Percentiles rank a stretch among this genome's conserved stretches.
Evolutionary conservation across 2,113 vertebrate genomes (phyloP).

Genomic region (Pholis gunnellus): DNA sequence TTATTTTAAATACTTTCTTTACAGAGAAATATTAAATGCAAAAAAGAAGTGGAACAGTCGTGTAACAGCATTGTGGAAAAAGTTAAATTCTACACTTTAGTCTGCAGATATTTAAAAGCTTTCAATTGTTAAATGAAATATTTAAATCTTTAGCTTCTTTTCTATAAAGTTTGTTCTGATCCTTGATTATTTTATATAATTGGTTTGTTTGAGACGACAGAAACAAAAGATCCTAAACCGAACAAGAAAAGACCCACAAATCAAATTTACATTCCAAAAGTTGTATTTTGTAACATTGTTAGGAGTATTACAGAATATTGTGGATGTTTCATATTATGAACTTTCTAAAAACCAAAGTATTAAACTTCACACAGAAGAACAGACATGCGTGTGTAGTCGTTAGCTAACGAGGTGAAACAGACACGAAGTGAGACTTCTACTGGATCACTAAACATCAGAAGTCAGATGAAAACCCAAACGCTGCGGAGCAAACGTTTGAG

Average conservation of each 20-base stretch:
- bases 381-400: background rate
- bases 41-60: no score
- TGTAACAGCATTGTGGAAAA: no score
- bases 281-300: constrained; percentile 13
- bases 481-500: background rate
- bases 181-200: background rate
- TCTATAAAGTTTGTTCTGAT: background rate
- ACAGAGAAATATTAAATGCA: no score
- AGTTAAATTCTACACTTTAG: no score
- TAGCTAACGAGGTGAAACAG: background rate
- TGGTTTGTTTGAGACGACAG: background rate
- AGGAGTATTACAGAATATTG: background rate
- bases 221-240: background rate
- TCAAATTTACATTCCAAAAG: background rate
- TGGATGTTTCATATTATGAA: background rate
- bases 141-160: background rate
- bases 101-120: no score
- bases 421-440: background rate
- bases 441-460: background rate
- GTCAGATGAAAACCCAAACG: background rate
- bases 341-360: background rate
- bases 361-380: background rate
- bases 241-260: background rate
- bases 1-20: no score
- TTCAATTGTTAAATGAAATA: no score